Percentiles rank a stretch among this genome's conserved stretches.
These are phyloP conservation scores for Lasioglossum malachurum DNA, from an alignment of 2,888 invertebrate genomes.

Conservation along the genomic window DNA sequence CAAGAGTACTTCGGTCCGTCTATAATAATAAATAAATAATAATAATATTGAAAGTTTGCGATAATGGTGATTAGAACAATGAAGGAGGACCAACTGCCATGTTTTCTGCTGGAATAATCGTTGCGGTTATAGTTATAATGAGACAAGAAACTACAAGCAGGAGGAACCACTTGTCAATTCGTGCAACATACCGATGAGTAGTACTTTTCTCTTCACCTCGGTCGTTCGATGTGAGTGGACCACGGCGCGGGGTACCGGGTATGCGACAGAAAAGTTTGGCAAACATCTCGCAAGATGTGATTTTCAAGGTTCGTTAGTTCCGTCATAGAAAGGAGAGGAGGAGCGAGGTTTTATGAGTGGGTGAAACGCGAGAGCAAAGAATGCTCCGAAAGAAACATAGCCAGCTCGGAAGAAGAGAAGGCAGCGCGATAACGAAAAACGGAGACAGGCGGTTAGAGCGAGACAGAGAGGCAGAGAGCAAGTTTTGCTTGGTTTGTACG, in stretches of 20 bases:
- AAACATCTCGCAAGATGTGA: slow-evolving; percentile 67
- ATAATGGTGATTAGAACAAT: neutral
- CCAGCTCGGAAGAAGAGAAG: neutral
- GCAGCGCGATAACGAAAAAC: neutral
- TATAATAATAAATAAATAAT: too few species aligned
- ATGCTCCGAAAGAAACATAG: slow-evolving; percentile 41
- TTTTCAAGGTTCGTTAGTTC: slow-evolving; percentile 72
- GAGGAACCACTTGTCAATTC: slow-evolving; percentile 3
- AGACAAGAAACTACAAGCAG: neutral
- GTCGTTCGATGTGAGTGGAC: neutral
- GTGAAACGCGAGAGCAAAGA: slow-evolving; percentile 42
- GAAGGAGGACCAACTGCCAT: neutral
- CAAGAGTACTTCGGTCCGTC: too few species aligned
- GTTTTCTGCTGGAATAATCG: neutral
- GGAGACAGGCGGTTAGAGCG: neutral
- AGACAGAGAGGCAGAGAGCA: neutral
- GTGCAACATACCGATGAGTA: slow-evolving; percentile 35
- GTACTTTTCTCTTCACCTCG: neutral
- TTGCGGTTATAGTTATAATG: neutral
- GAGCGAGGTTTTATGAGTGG: slow-evolving; percentile 30
- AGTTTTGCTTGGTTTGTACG: neutral
- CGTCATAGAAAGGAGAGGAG: slow-evolving; percentile 39
- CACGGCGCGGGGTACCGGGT: slow-evolving; percentile 21
- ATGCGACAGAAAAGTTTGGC: slow-evolving; percentile 43
- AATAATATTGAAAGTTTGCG: neutral